Evolutionary conservation across 2,113 vertebrate species (phyloP).

Genomic region (Otis tarda): DNA sequence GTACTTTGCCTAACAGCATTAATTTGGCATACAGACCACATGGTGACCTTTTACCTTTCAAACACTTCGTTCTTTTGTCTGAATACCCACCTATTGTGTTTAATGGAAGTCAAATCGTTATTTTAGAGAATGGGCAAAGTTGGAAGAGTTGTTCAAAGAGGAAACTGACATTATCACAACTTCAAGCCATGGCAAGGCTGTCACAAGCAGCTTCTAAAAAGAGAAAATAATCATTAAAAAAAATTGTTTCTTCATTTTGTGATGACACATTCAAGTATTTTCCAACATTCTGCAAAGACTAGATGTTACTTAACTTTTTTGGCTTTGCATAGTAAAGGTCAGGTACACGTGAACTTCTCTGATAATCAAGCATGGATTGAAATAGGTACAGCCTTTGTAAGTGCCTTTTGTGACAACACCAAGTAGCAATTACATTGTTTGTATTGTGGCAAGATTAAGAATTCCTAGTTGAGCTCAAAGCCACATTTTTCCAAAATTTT

Average conservation of each 20-base stretch:
- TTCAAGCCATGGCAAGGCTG: background rate
- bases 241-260: background rate
- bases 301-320: background rate
- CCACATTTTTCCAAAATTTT: background rate
- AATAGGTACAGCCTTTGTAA: rapidly evolving
- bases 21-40: background rate
- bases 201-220: background rate
- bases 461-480: background rate
- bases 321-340: background rate
- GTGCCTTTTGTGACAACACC: background rate
- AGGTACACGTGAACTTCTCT: background rate
- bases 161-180: background rate
- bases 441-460: background rate
- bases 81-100: background rate
- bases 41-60: background rate
- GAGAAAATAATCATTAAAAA: background rate
- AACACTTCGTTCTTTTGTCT: background rate
- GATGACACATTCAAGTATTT: background rate
- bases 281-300: background rate
- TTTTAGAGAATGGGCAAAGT: background rate
- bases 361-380: background rate
- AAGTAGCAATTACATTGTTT: rapidly evolving
- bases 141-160: background rate
- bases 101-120: background rate
- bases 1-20: background rate